phyloP scores from a whole-genome alignment of 1,140 invertebrate species.

The Drosophila ercepeae region DNA sequence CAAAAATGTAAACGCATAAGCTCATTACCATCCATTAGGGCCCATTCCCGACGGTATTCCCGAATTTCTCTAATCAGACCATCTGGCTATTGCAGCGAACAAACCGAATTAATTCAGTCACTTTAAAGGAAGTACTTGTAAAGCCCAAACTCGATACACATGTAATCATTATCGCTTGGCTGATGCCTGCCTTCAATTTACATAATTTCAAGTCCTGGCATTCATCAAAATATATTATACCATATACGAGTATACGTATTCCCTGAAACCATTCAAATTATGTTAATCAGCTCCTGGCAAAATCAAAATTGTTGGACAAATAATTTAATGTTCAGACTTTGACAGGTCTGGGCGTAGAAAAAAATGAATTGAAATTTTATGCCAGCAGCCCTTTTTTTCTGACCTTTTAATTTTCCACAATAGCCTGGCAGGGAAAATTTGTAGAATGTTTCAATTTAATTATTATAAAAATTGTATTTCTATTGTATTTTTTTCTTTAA shows the following conservation, averaged over 20 bases:
- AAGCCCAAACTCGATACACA: neutral
- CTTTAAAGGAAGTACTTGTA: slow-evolving; percentile 14
- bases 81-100: neutral
- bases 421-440: neutral
- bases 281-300: slow-evolving; percentile 31
- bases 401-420: neutral
- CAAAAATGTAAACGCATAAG: slow-evolving; percentile 30
- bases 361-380: slow-evolving; percentile 4
- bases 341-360: slow-evolving; percentile 2
- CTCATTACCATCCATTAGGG: slow-evolving; percentile 30
- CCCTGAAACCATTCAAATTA: slow-evolving; percentile 33
- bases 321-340: slow-evolving; percentile 15
- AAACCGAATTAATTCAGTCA: neutral
- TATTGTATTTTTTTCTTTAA: too few species aligned
- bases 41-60: neutral
- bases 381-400: neutral
- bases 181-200: slow-evolving; percentile 21
- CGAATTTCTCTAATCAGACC: neutral
- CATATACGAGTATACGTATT: neutral
- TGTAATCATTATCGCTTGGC: slow-evolving; percentile 31
- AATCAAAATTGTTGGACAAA: slow-evolving; percentile 33
- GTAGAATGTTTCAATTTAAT: neutral
- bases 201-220: slow-evolving; percentile 37
- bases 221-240: slow-evolving; percentile 16
- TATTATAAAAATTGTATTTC: neutral